Evolutionary conservation across 92 coral and sea anemone genomes (phyloP).

Genomic region (Ricordea florida): DNA sequence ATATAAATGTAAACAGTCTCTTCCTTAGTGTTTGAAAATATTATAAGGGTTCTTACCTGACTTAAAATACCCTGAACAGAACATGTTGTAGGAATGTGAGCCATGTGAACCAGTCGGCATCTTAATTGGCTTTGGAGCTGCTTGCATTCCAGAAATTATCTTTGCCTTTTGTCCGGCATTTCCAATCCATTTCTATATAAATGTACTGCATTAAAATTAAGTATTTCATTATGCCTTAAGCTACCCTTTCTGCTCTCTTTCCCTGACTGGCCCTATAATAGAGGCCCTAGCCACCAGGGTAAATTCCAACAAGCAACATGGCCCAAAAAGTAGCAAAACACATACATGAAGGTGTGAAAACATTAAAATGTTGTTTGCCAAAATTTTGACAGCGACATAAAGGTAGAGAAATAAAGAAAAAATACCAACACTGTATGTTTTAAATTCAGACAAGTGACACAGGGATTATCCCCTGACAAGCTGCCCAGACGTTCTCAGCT

Average conservation of each 20-base stretch:
- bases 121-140: slow-evolving; percentile 30
- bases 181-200: slow-evolving; percentile 49
- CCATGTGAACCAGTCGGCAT: slow-evolving; percentile 55
- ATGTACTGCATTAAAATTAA: neutral
- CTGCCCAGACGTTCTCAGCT: no score
- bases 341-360: neutral
- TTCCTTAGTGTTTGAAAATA: neutral
- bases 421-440: neutral
- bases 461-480: neutral
- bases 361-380: neutral
- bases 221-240: neutral
- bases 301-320: neutral
- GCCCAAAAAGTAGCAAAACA: neutral
- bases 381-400: neutral
- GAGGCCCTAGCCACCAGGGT: neutral
- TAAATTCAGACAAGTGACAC: neutral
- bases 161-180: slow-evolving; percentile 56
- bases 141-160: slow-evolving; percentile 22
- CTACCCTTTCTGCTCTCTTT: neutral
- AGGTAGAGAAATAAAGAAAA: neutral
- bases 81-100: slow-evolving; percentile 46
- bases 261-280: neutral
- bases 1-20: neutral
- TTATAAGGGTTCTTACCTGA: slow-evolving; percentile 20
- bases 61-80: slow-evolving; percentile 29